These are phyloP conservation scores for Athene noctua DNA, from an alignment of 2,113 vertebrate genomes.

Conservation along the genomic window DNA sequence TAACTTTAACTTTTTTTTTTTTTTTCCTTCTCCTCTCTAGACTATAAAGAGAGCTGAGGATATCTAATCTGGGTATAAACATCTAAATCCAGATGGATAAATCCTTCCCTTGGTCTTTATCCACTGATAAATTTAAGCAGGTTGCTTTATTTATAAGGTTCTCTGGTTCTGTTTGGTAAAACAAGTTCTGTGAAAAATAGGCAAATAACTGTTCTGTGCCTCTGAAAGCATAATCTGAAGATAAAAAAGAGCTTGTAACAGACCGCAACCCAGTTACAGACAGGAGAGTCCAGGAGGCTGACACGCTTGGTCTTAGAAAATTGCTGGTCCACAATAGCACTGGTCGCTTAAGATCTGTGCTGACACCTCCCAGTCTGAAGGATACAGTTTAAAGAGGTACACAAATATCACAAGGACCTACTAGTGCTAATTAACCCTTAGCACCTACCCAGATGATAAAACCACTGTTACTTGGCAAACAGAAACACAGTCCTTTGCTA, in stretches of 20 bases:
- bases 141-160: background rate
- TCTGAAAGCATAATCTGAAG: background rate
- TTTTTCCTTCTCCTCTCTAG: background rate
- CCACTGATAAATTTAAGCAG: background rate
- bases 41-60: background rate
- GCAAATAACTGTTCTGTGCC: background rate
- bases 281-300: background rate
- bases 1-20: background rate
- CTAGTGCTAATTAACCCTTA: background rate
- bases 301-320: background rate
- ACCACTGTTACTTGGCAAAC: background rate
- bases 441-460: background rate
- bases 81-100: background rate
- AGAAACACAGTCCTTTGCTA: background rate
- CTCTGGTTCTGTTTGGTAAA: background rate
- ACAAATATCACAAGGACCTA: background rate
- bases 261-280: background rate
- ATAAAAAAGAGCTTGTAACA: background rate
- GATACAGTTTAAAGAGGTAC: fast-evolving
- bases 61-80: background rate
- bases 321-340: background rate
- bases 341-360: background rate
- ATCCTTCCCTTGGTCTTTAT: background rate
- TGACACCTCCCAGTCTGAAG: background rate
- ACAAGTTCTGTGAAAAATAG: background rate